Evolutionary conservation across 2,888 invertebrate genomes (phyloP), one percentile per base, ranked within the genome.

Genomic region (Nymphalis polychloros): DNA sequence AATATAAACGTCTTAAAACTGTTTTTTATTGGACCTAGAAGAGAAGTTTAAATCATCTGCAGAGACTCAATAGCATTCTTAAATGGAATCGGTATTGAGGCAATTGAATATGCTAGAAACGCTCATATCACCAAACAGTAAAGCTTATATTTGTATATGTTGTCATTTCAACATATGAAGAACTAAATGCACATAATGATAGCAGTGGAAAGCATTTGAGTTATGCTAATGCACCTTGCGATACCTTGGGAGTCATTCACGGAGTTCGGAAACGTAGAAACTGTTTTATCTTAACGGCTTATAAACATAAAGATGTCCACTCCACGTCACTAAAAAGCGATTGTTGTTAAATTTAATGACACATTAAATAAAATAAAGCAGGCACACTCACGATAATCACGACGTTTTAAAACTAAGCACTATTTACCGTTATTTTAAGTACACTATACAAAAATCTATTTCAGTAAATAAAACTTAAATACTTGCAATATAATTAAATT

Each of bases 341-440:
- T 90, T 89, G 89, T 90, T 88, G 89, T 92, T 90, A 91, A 91
- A 90, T 88, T 89, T 91, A 84, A 90, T 87, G 86, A 79, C 72
- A 73, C 86, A 86, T 90, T 85, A 91, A 90, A 89, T 88, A 88
- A 87, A 88, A 82, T 80, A 77, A 81, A 80, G 86, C 80, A 79
- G 81, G 77, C 78, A 79, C 82, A 84, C 78, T 85, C 84, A 84
- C 74, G 80, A 80, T 87, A 85, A 88, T 87, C 85, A 84, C 77
- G 75, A 71, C 71, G 47, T 57, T 79, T 80, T 80, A 80, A 82
- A 68, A 71, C 59, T 67, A 31, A 72, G 41, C 59, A 63, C 71
- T 62, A 60, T 63, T 68, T 68, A 66, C 69, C 55, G 74, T 74
- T 74, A 69, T 46, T 64, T 62, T 64, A 59, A 63, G 67, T 69